Percentiles rank a stretch among this genome's conserved stretches.
These are phyloP conservation scores for Cynopterus sphinx DNA, from an alignment of 2,797 vertebrate species.

Conservation along the genomic window DNA sequence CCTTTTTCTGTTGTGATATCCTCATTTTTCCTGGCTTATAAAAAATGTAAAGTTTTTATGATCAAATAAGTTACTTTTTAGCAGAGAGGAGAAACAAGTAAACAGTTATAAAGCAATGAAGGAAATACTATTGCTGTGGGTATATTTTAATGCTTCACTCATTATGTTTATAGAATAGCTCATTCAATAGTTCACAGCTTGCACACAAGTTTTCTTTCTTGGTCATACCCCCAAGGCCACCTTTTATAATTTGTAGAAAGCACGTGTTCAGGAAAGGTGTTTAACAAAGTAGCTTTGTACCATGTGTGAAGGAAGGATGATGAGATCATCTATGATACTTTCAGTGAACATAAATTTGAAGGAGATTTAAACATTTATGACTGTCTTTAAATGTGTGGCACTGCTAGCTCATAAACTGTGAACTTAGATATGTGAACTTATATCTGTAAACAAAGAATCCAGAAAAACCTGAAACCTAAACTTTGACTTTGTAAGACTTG, in stretches of 20 bases:
- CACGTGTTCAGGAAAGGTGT: conserved; percentile 58
- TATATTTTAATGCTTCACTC: conserved; percentile 30
- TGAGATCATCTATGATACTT: background rate
- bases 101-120: background rate
- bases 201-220: conserved; percentile 57
- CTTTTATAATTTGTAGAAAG: conserved; percentile 66
- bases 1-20: background rate
- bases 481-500: background rate
- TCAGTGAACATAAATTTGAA: background rate
- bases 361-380: background rate
- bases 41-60: background rate
- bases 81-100: background rate
- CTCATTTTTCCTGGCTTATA: background rate
- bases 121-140: conserved; percentile 25
- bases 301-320: background rate
- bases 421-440: background rate
- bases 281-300: conserved; percentile 31
- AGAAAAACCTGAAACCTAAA: background rate
- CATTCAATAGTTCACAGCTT: conserved; percentile 67
- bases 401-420: background rate
- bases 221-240: conserved; percentile 37
- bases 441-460: background rate
- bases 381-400: background rate
- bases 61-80: background rate
- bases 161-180: conserved; percentile 65